A percentile compares a stretch with the other conserved stretches of the same genome.
phyloP scores from a whole-genome alignment of 2,888 invertebrate genomes.

The Falcaria lacertinaria region DNA sequence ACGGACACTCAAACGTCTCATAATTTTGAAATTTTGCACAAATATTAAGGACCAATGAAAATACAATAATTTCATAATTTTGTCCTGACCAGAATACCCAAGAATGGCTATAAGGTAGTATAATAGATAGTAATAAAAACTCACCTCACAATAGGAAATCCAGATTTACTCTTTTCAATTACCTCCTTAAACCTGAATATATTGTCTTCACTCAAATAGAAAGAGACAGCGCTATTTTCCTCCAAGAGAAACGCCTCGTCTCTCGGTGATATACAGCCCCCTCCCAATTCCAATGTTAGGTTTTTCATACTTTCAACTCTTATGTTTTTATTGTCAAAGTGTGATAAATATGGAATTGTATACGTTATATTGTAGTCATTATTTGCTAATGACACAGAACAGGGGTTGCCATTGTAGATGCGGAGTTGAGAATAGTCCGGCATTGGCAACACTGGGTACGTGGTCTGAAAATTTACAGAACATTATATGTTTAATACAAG shows the following conservation, averaged over 20 bases:
- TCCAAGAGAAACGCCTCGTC: constrained; percentile 37
- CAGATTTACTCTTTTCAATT: constrained; percentile 75
- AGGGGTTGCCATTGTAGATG: constrained; percentile 79
- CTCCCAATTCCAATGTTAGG: constrained; percentile 32
- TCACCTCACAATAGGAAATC: constrained; percentile 78
- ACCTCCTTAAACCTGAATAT: constrained; percentile 55
- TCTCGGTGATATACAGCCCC: constrained; percentile 38
- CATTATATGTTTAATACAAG: background rate
- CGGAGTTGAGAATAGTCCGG: constrained; percentile 78
- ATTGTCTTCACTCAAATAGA: constrained; percentile 38
- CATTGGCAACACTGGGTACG: constrained; percentile 79
- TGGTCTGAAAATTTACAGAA: constrained; percentile 55
- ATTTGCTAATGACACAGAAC: constrained; percentile 65
- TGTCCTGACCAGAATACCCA: too few species aligned
- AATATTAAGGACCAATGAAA: too few species aligned
- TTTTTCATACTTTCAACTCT: constrained; percentile 23
- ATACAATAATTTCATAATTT: too few species aligned
- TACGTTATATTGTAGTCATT: constrained; percentile 54
- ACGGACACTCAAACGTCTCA: too few species aligned
- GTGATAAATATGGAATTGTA: constrained; percentile 44
- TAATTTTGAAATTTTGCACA: too few species aligned
- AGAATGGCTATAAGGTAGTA: too few species aligned
- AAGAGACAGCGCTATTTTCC: constrained; percentile 51
- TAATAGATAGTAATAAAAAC: too few species aligned
- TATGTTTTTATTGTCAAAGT: constrained; percentile 41